Percentiles rank a stretch among this genome's conserved stretches.
Conservation (phyloP, 2,888 invertebrate species). For the Caenorhabditis zanzibari region DNA sequence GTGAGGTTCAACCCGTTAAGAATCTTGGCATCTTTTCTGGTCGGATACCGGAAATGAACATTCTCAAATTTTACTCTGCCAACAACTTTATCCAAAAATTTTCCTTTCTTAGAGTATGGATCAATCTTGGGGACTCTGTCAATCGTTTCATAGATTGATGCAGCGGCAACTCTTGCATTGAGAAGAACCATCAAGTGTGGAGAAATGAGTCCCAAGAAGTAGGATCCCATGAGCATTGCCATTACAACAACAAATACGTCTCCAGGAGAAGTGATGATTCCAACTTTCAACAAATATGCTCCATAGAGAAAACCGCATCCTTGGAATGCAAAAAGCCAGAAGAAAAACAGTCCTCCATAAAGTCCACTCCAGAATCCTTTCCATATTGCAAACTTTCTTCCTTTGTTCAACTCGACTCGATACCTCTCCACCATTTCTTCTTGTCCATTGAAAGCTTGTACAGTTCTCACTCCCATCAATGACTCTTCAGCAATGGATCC, state of each 20-base stretch:
- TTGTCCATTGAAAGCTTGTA: slow-evolving; percentile 79
- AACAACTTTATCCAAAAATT: slow-evolving; percentile 39
- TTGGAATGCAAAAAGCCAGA: slow-evolving; percentile 74
- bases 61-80: slow-evolving; percentile 76
- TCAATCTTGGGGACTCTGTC: slow-evolving; percentile 78
- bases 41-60: slow-evolving; percentile 79
- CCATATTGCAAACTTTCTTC: slow-evolving; percentile 73
- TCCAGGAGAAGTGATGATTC: slow-evolving; percentile 74
- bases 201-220: slow-evolving; percentile 73
- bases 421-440: slow-evolving; percentile 75
- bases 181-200: slow-evolving; percentile 75
- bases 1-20: slow-evolving; percentile 71
- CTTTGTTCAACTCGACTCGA: slow-evolving; percentile 66
- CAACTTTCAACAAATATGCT: slow-evolving; percentile 70
- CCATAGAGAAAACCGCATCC: slow-evolving; percentile 76
- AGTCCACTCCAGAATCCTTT: slow-evolving; percentile 78
- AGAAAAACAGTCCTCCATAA: slow-evolving; percentile 77
- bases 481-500: slow-evolving; percentile 79
- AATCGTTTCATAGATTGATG: slow-evolving; percentile 71
- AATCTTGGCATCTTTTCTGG: slow-evolving; percentile 69
- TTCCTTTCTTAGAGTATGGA: slow-evolving; percentile 71
- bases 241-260: slow-evolving; percentile 79
- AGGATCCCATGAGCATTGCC: slow-evolving; percentile 76
- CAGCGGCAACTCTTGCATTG: slow-evolving; percentile 73
- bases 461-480: slow-evolving; percentile 77